phyloP scores from a whole-genome alignment of 2,888 invertebrate species.

The Malthinus flaveolus region DNA sequence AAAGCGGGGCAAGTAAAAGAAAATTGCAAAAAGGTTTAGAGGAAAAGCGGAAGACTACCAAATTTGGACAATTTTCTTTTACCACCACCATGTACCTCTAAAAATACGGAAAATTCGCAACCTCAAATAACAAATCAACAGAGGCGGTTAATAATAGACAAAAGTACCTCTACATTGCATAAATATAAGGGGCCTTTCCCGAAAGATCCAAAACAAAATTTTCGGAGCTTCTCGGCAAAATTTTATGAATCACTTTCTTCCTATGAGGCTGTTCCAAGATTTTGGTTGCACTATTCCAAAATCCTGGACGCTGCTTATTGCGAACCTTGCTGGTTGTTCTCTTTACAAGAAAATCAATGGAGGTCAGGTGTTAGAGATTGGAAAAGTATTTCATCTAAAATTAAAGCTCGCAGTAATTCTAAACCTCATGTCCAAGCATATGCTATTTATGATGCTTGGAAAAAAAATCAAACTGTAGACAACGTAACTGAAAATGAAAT shows the following conservation, averaged over 20 bases:
- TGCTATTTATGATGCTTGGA: constrained; percentile 32
- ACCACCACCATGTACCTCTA: no score
- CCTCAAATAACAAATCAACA: no score
- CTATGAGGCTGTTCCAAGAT: neutral
- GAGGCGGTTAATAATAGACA: no score
- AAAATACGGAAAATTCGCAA: no score
- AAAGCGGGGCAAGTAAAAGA: no score
- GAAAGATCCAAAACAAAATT: neutral
- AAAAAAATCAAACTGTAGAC: constrained; percentile 31
- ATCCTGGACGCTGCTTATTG: constrained; percentile 23
- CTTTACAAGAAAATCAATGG: constrained; percentile 4
- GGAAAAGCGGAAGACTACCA: no score
- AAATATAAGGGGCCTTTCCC: constrained; percentile 10
- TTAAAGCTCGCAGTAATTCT: constrained; percentile 8
- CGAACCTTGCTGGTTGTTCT: constrained; percentile 28
- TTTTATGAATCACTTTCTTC: neutral
- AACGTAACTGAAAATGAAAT: constrained; percentile 25
- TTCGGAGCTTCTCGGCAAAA: neutral
- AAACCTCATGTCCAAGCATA: constrained; percentile 31
- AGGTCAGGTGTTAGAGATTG: constrained; percentile 10
- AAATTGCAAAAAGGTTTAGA: no score
- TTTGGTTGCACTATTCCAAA: constrained; percentile 27
- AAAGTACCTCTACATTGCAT: no score
- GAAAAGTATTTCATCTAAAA: constrained; percentile 17
- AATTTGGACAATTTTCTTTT: no score